These are phyloP conservation scores for Laspeyria flexula DNA, from an alignment of 2,888 invertebrate genomes.

Conservation along the genomic window DNA sequence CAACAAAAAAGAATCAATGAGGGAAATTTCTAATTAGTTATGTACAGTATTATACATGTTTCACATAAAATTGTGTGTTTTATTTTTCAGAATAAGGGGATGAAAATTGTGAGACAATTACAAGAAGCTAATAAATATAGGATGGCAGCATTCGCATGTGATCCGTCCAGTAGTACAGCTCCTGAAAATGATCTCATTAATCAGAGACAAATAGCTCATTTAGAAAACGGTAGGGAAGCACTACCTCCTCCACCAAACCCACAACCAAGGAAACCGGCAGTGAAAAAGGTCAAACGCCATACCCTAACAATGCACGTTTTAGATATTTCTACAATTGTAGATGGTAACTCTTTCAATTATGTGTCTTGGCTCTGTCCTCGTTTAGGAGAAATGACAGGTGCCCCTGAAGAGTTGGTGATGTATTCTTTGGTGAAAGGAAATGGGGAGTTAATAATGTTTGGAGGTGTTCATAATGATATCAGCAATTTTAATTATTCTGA, in stretches of 20 bases:
- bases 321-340: slow-evolving; percentile 91
- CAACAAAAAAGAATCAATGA: too few species aligned
- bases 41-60: not conserved
- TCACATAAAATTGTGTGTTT: slow-evolving; percentile 1
- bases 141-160: slow-evolving; percentile 84
- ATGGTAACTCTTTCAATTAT: slow-evolving; percentile 87
- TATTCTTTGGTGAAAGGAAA: slow-evolving; percentile 96
- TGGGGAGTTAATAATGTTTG: slow-evolving; percentile 97
- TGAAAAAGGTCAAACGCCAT: slow-evolving; percentile 88
- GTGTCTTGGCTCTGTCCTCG: slow-evolving; percentile 90
- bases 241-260: slow-evolving; percentile 64
- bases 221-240: slow-evolving; percentile 72
- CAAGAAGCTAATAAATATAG: slow-evolving; percentile 82
- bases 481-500: slow-evolving; percentile 86
- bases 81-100: slow-evolving; percentile 77
- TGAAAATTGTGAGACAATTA: slow-evolving; percentile 79
- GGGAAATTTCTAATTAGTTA: too few species aligned
- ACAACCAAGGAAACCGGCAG: slow-evolving; percentile 72
- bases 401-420: slow-evolving; percentile 95
- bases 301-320: slow-evolving; percentile 94
- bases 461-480: slow-evolving; percentile 95
- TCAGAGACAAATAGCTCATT: slow-evolving; percentile 78
- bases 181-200: slow-evolving; percentile 81
- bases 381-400: slow-evolving; percentile 88
- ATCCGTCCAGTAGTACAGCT: slow-evolving; percentile 63